Base-by-base conservation (phyloP, 2,888 invertebrate genomes). In the Melinopterus prodromus region DNA sequence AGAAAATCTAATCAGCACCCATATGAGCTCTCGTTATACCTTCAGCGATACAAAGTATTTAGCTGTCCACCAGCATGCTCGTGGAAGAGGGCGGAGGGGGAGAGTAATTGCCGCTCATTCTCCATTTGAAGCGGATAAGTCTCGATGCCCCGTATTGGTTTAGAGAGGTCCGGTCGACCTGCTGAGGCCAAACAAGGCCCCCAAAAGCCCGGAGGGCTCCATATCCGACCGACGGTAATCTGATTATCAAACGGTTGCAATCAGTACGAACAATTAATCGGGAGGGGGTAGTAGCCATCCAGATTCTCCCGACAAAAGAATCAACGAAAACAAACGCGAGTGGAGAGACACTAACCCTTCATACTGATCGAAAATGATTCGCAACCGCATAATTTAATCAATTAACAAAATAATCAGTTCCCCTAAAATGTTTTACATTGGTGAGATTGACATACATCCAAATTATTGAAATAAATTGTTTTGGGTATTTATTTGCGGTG, bases 1-100 rank as follows among this genome's bases (percentile, higher is more conserved):
- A 71, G 71, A 76, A 79, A 79, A 79, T 79, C 76, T 79, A 79
- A 79, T 79, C 79, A 79, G 76, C 79, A 79, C 79, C 76, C 79
- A 70, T 76, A 79, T 71, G 79, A 76, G 69, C 70, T 80, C 74
- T 76, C 77, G 36, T 35, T 37, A 36, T n/a, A 35, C 36, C 74
- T 74, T 36, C 37, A 15, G 74, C 74, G 74, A 74, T 74, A 74
- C 74, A 74, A 74, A 74, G 74, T 74, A 74, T 74, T 74, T 74
- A 74, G 74, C 74, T n/a, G 35, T 26, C 37, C 6, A n/a, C 37
- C 6, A n/a, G n/a, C 35, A n/a, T 74, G n/a, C 35, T 37, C 26
- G 26, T 2, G 26, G 26, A 26, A 3, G 26, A 26, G 26, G 26
- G 3, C 2, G 26, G 26, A 1, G 26, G 53, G 53, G 12, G 53